phyloP scores from a whole-genome alignment of 2,888 invertebrate genomes.

The Cheilosia vernalis region DNA sequence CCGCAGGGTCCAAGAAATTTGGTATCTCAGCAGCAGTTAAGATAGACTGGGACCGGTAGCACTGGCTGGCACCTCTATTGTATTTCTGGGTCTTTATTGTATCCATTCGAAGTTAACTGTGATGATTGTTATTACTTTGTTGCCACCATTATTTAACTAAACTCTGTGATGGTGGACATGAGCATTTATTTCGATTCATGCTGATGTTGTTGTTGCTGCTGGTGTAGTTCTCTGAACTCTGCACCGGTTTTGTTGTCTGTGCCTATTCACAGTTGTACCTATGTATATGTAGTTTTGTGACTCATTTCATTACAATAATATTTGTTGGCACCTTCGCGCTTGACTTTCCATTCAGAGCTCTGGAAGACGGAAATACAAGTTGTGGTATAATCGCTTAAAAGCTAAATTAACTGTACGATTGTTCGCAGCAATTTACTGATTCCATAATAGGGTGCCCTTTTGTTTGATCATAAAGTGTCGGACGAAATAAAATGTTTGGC shows the following conservation, averaged over 20 bases:
- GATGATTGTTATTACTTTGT: slow-evolving; percentile 43
- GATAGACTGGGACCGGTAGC: neutral
- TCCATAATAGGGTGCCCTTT: slow-evolving; percentile 36
- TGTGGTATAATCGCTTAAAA: slow-evolving; percentile 41
- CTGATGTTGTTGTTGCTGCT: slow-evolving; percentile 3
- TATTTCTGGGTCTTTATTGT: slow-evolving; percentile 17
- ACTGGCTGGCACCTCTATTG: slow-evolving; percentile 10
- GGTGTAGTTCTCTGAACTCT: slow-evolving; percentile 49
- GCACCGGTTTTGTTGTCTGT: neutral
- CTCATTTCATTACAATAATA: slow-evolving; percentile 23
- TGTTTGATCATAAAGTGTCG: slow-evolving; percentile 23
- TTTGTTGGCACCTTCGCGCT: slow-evolving; percentile 40
- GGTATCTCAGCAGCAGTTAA: slow-evolving; percentile 2
- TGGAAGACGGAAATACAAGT: slow-evolving; percentile 46
- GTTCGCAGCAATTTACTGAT: slow-evolving; percentile 40
- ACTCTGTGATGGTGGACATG: neutral
- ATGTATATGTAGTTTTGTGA: neutral
- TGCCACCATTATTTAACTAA: slow-evolving; percentile 5
- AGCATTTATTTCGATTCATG: neutral
- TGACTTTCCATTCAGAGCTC: slow-evolving; percentile 41
- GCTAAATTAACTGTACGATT: slow-evolving; percentile 53
- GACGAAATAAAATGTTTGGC: slow-evolving; percentile 6
- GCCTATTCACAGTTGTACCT: slow-evolving; percentile 1
- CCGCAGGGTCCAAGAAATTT: slow-evolving; percentile 17
- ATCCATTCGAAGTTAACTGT: slow-evolving; percentile 23